Conservation (phyloP, 2,888 invertebrate genomes). For the Clanis bilineata region DNA sequence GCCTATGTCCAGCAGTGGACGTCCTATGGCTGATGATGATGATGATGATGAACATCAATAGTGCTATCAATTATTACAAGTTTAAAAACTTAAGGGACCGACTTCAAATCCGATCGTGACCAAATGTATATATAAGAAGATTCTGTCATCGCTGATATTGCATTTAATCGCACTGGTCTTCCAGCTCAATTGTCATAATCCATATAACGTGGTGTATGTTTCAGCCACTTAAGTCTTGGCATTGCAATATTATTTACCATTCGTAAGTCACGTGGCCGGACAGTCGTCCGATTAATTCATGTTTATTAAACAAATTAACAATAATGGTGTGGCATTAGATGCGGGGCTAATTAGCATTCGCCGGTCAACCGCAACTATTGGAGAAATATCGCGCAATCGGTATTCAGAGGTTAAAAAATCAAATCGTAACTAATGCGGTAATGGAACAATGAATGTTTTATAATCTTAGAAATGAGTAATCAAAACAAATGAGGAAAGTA, state of each 20-base stretch:
- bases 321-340: slow-evolving; percentile 47
- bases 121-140: too few species aligned
- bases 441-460: background rate
- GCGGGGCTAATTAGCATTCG: slow-evolving; percentile 42
- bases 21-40: too few species aligned
- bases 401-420: slow-evolving; percentile 2
- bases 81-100: too few species aligned
- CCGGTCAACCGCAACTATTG: slow-evolving; percentile 35
- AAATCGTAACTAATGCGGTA: background rate
- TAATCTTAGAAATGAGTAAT: background rate
- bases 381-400: slow-evolving; percentile 29
- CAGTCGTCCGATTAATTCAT: slow-evolving; percentile 65
- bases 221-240: slow-evolving; percentile 68
- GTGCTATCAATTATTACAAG: too few species aligned
- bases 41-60: too few species aligned
- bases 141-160: background rate
- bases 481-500: background rate
- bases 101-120: too few species aligned
- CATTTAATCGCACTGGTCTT: slow-evolving; percentile 28
- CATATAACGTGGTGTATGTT: slow-evolving; percentile 43
- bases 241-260: slow-evolving; percentile 63
- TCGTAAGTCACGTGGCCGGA: slow-evolving; percentile 55
- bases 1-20: too few species aligned
- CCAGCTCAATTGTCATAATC: slow-evolving; percentile 54
- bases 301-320: slow-evolving; percentile 77